Evolutionary conservation across 2,113 vertebrate species (phyloP).

Genomic region (Hypocryptadius cinnamomeus): DNA sequence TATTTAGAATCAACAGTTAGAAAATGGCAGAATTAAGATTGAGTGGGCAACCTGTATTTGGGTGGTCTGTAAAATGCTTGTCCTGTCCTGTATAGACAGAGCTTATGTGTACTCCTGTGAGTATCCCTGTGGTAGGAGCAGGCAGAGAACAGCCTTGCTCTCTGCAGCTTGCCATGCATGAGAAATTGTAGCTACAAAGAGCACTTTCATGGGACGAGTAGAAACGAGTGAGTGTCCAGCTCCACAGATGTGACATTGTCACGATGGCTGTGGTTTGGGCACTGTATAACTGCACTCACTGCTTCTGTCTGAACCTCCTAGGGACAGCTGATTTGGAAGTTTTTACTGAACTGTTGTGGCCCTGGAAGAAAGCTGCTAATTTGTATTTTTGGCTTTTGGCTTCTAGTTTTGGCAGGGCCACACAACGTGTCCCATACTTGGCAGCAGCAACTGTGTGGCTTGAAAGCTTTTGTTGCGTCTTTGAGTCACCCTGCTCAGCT

Average conservation of each 20-base stretch:
- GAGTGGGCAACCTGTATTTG: rapidly evolving
- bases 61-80: not conserved
- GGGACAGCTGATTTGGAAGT: not conserved
- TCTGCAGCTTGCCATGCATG: rapidly evolving
- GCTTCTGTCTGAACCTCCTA: not conserved
- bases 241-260: not conserved
- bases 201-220: not conserved
- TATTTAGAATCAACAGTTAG: not conserved
- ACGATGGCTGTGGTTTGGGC: rapidly evolving
- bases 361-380: constrained; percentile 29
- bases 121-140: rapidly evolving
- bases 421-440: constrained; percentile 1
- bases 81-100: rapidly evolving
- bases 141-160: not conserved
- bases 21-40: not conserved
- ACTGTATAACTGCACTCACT: not conserved
- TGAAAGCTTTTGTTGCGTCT: not conserved
- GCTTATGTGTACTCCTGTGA: not conserved
- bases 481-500: constrained; percentile 21
- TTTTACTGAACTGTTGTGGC: not conserved
- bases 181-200: not conserved
- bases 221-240: not conserved
- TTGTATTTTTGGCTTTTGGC: constrained; percentile 45
- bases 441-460: not conserved
- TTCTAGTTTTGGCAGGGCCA: constrained; percentile 25